A percentile compares a stretch with the other conserved stretches of the same genome.
Evolutionary conservation across 1,140 invertebrate genomes (phyloP).

Genomic region (Sminthurides bifidus): DNA sequence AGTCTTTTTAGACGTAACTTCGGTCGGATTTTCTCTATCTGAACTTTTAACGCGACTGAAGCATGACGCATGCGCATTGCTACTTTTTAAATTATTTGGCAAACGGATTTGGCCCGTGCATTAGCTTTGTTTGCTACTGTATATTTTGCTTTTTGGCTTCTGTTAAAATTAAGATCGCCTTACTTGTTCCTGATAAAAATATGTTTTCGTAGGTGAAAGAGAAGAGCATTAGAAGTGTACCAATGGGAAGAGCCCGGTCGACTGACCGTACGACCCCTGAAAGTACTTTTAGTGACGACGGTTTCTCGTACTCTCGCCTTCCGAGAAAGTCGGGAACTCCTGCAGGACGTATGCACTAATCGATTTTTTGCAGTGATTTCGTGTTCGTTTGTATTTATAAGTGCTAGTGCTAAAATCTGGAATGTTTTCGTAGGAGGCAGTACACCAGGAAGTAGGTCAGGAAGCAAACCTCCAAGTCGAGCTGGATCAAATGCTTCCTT

Average conservation of each 20-base stretch:
- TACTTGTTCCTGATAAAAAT: too few relatives aligned
- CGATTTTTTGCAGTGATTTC: background rate
- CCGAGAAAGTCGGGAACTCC: conserved; percentile 34
- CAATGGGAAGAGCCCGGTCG: conserved; percentile 62
- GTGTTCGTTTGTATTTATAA: background rate
- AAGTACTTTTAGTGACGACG: conserved; percentile 65
- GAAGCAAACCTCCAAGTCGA: conserved; percentile 78
- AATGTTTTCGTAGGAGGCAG: conserved; percentile 39
- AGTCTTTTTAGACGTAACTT: too few relatives aligned
- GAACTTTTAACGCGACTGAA: too few relatives aligned
- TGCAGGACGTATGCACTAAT: conserved; percentile 20
- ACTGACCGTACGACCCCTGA: conserved; percentile 60
- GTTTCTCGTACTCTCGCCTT: conserved; percentile 41
- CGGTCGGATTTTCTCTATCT: too few relatives aligned
- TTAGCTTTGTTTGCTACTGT: too few relatives aligned
- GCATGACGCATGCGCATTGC: too few relatives aligned
- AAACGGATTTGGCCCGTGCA: too few relatives aligned
- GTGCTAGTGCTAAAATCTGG: background rate
- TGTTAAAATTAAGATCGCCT: too few relatives aligned
- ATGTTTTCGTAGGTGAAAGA: conserved; percentile 59
- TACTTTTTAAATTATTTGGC: too few relatives aligned
- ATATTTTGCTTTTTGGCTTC: too few relatives aligned
- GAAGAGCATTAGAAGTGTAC: conserved; percentile 67
- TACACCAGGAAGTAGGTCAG: conserved; percentile 51
- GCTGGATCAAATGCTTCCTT: conserved; percentile 83